Percentiles rank a stretch among this genome's conserved stretches.
phyloP scores from a whole-genome alignment of 2,113 vertebrate genomes.

The Struthidea cinerea region DNA sequence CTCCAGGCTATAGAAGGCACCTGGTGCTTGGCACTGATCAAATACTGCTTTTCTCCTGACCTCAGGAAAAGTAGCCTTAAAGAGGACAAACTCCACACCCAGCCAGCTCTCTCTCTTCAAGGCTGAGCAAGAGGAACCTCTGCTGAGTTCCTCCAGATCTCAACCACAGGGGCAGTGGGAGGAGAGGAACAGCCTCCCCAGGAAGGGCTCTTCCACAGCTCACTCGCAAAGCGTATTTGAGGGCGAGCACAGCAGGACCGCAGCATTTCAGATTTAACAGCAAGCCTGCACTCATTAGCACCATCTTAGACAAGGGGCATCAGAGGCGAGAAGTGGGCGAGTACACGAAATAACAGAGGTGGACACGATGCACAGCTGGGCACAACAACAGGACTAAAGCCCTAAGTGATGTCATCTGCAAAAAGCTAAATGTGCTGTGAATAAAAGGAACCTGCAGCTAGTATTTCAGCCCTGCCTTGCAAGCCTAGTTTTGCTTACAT shows the following conservation, averaged over 20 bases:
- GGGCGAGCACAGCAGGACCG: background rate
- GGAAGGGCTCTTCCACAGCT: background rate
- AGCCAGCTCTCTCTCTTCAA: background rate
- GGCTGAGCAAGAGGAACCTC: background rate
- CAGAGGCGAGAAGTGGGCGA: background rate
- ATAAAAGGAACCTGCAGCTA: conserved; percentile 40
- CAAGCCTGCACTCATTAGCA: background rate
- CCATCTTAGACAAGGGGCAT: background rate
- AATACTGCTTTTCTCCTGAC: background rate
- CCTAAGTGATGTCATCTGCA: conserved; percentile 51
- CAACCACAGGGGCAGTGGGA: background rate
- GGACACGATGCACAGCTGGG: background rate
- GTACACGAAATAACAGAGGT: conserved; percentile 9
- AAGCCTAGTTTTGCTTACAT: conserved; percentile 51
- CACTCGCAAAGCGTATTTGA: background rate
- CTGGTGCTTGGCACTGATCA: background rate
- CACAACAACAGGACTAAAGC: conserved; percentile 29
- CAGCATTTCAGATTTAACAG: conserved; percentile 10
- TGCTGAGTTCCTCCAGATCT: background rate
- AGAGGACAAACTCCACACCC: background rate
- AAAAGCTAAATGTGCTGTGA: conserved; percentile 28
- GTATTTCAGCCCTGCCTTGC: conserved; percentile 20
- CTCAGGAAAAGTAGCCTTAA: background rate
- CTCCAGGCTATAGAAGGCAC: background rate
- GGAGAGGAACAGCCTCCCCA: background rate